These are phyloP conservation scores for Brachypodius melanocephalos DNA, from an alignment of 2,113 vertebrate genomes.

Conservation along the genomic window DNA sequence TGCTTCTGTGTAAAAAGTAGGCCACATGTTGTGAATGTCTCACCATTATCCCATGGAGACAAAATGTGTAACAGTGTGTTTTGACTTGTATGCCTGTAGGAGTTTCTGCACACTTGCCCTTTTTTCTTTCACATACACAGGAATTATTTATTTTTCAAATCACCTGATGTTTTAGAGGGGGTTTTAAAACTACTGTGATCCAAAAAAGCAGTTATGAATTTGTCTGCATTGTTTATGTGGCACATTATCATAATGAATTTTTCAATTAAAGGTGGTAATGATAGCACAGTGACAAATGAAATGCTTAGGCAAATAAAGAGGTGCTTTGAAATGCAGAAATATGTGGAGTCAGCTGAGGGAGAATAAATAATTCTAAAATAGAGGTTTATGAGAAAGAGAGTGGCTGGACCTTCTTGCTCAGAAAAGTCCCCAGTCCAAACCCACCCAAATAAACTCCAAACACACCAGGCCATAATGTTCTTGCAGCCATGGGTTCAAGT, in stretches of 20 bases:
- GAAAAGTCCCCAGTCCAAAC: background rate
- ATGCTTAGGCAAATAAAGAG: conserved; percentile 70
- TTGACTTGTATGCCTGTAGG: conserved; percentile 11
- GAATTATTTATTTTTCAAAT: conserved; percentile 51
- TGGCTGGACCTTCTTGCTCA: background rate
- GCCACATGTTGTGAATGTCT: background rate
- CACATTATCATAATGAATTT: conserved; percentile 67
- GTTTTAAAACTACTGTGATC: conserved; percentile 29
- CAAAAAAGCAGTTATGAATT: conserved; percentile 43
- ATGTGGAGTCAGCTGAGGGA: conserved; percentile 52
- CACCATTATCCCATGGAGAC: background rate
- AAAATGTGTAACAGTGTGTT: conserved; percentile 22
- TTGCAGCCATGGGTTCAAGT: background rate
- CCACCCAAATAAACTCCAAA: background rate
- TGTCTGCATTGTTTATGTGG: conserved; percentile 42
- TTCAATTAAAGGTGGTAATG: conserved; percentile 66
- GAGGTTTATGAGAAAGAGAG: conserved; percentile 26
- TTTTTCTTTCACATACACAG: background rate
- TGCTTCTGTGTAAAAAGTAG: background rate
- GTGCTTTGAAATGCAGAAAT: conserved; percentile 71
- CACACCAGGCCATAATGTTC: background rate
- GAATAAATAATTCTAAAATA: conserved; percentile 46
- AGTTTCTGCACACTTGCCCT: background rate
- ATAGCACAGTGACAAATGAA: conserved; percentile 64
- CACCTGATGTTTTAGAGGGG: conserved; percentile 28